phyloP scores from a whole-genome alignment of 2,888 invertebrate genomes.

The Dromius quadrimaculatus region DNA sequence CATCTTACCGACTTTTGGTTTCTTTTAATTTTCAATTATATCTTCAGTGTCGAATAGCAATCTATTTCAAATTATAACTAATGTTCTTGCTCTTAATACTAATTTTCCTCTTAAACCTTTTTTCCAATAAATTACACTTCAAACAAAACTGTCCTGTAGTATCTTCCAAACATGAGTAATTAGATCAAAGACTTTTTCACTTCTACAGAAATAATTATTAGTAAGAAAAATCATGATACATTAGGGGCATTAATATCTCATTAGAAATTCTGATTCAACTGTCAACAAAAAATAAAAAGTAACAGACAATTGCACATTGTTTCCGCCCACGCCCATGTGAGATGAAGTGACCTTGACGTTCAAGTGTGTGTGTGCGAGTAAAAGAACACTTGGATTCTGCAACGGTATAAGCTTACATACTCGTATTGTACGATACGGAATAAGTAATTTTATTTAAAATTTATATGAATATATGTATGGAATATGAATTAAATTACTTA shows the following conservation, averaged over 20 bases:
- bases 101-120: conserved; percentile 9
- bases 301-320: conserved; percentile 19
- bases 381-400: conserved; percentile 22
- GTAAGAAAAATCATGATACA: neutral
- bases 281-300: conserved; percentile 7
- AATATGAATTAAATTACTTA: conserved; percentile 2
- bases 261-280: conserved; percentile 4
- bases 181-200: neutral
- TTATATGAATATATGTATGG: conserved; percentile 23
- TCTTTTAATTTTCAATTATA: too few species aligned
- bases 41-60: neutral
- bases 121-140: conserved; percentile 17
- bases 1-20: too few species aligned
- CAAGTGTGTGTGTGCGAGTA: neutral
- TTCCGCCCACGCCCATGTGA: conserved; percentile 28
- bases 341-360: conserved; percentile 16
- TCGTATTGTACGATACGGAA: conserved; percentile 4
- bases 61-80: conserved; percentile 30
- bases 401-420: too few species aligned
- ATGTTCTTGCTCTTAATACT: conserved; percentile 6
- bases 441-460: conserved; percentile 19
- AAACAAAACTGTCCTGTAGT: conserved; percentile 15
- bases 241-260: conserved; percentile 26
- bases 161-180: conserved; percentile 10
- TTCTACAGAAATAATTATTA: neutral